A percentile compares a stretch with the other conserved stretches of the same genome.
These are phyloP conservation scores for Catocala sponsa DNA, from an alignment of 2,888 invertebrate species.

Conservation along the genomic window DNA sequence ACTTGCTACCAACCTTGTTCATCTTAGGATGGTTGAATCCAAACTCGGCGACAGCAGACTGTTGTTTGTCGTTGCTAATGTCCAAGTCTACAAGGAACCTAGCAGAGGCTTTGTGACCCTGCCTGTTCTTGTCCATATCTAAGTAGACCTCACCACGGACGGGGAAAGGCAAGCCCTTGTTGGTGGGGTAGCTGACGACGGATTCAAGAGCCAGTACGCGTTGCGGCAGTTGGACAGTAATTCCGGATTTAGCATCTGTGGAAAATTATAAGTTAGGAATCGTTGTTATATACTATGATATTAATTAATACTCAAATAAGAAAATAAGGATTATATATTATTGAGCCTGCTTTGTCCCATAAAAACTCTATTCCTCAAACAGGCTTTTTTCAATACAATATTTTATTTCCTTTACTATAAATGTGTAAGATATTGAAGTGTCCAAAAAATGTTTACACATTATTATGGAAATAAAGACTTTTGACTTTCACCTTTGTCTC, in stretches of 20 bases:
- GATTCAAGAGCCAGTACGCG: constrained; percentile 90
- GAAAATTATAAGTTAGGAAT: constrained; percentile 8
- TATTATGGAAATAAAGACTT: too few relatives aligned
- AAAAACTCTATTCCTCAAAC: too few relatives aligned
- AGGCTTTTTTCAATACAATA: too few relatives aligned
- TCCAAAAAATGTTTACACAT: too few relatives aligned
- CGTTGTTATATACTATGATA: too few relatives aligned
- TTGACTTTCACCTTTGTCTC: too few relatives aligned
- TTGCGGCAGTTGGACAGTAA: constrained; percentile 90
- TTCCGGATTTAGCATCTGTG: constrained; percentile 77
- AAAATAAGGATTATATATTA: too few relatives aligned
- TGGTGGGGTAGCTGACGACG: constrained; percentile 77
- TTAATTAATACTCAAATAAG: too few relatives aligned
- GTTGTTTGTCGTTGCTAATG: constrained; percentile 77
- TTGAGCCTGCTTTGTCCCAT: too few relatives aligned
- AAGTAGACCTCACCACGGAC: constrained; percentile 89
- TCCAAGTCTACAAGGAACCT: constrained; percentile 85
- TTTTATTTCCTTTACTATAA: too few relatives aligned
- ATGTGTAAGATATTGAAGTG: too few relatives aligned
- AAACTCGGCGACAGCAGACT: constrained; percentile 85
- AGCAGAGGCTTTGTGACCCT: constrained; percentile 90
- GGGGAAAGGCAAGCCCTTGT: constrained; percentile 85
- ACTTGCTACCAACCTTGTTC: constrained; percentile 78
- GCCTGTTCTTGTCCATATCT: constrained; percentile 92
- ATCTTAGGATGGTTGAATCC: constrained; percentile 91